Conservation (phyloP, 2,797 vertebrate genomes). For the Karalla daura region DNA sequence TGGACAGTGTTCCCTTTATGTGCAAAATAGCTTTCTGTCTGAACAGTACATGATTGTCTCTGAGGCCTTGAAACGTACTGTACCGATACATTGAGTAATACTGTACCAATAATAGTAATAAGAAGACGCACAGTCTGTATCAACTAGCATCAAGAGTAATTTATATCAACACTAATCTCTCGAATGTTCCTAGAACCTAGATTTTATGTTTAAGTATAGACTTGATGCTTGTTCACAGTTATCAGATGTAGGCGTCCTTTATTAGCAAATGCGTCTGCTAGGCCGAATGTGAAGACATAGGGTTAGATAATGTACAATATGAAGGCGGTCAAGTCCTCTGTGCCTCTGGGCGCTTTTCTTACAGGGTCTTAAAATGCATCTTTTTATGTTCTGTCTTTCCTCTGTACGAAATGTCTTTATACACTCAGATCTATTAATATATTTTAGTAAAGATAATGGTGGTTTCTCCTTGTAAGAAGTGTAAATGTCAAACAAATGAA, state of each 20-base stretch:
- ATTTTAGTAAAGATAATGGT: slow-evolving; percentile 84
- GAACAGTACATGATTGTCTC: slow-evolving; percentile 49
- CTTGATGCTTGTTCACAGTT: slow-evolving; percentile 40
- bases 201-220: slow-evolving; percentile 27
- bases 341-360: slow-evolving; percentile 66
- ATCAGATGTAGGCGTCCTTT: slow-evolving; percentile 46
- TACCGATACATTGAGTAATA: slow-evolving; percentile 37
- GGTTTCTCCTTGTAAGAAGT: slow-evolving; percentile 76
- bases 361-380: slow-evolving; percentile 74
- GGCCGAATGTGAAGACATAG: slow-evolving; percentile 49
- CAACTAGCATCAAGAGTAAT: slow-evolving; percentile 32
- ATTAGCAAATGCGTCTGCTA: slow-evolving; percentile 48
- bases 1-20: slow-evolving; percentile 24
- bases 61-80: slow-evolving; percentile 69
- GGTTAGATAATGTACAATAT: slow-evolving; percentile 40
- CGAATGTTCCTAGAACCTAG: slow-evolving; percentile 56
- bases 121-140: slow-evolving; percentile 43
- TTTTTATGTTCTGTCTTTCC: slow-evolving; percentile 71
- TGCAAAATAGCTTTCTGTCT: slow-evolving; percentile 51
- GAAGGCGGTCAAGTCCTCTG: slow-evolving; percentile 53
- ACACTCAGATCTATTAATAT: slow-evolving; percentile 84
- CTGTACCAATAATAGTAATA: too few species aligned
- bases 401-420: slow-evolving; percentile 80
- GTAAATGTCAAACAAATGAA: slow-evolving; percentile 79
- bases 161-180: slow-evolving; percentile 45